Evolutionary conservation across 2,888 invertebrate species (phyloP), one percentile per base, ranked within the genome.

Genomic region (Thera britannica): DNA sequence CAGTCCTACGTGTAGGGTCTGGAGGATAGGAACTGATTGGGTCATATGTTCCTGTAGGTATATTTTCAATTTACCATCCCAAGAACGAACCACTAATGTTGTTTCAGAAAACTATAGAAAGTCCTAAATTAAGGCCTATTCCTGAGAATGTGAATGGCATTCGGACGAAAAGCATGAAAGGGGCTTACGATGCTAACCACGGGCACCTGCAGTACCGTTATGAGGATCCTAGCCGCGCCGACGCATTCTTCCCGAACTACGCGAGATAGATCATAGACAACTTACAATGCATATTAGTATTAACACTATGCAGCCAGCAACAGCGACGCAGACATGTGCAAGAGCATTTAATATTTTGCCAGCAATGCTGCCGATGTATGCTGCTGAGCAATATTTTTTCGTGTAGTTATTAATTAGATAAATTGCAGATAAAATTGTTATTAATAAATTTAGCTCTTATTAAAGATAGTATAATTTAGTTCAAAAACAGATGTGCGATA

Each of bases 221-320:
- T 75, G 85, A 88, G 36, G 83, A 85, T 60, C 76, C 76, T 8
- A 67, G 79, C 0, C 80, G 77, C 36, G 76, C 76, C 0, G 86
- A 88, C 23, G 80, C 80, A 0, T 90, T 86, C 77, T 89, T 89
- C 75, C 82, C 85, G 0, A 87, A 78, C 75, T 89, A 86, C 77
- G 79, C 85, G 65, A 87, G 75, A 80, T 55, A 65, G 58, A 59
- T 49, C 11, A n/a, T 34, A 51, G 67, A 62, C 59, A 64, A 46
- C 46, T 55, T 36, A 70, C 76, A 76, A 74, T 72, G 73, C 77
- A 75, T 72, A 51, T 56, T 72, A 62, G 56, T 64, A 61, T 65
- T 52, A 65, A 62, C 56, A 49, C 6, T 9, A 12, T 36, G 34
- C 41, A 12, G 23, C 12, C 6, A 41, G 36, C n/a, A 38, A 9